Base-by-base conservation (phyloP, 1,140 invertebrate species). In the Drosophila kohkoa region DNA sequence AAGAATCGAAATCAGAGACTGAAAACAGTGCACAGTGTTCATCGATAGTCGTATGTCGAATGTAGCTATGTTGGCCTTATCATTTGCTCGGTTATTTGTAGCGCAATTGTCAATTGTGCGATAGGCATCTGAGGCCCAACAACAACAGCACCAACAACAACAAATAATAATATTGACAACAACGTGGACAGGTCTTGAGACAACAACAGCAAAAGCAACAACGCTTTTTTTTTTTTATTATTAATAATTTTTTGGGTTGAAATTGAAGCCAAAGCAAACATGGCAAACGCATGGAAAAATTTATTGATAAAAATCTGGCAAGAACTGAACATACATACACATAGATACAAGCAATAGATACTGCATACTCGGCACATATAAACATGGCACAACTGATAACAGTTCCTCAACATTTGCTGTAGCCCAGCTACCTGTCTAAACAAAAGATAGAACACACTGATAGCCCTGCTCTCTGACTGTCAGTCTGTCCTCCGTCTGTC, bases 21-120 rank as follows among this genome's bases (percentile, higher is more conserved):
- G 16, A 65, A 60, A 60, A 72, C 49, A 54, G 60, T 65, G 45
- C 59, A 11, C 30, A 32, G 66, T 78, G 77, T 71, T 72, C 63
- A 79, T 73, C 64, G 87, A 75, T 20, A 16, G 51, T 32, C 16
- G 43, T 32, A 48, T 32, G 16, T 48, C 30, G 64, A 68, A 43
- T 13, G 41, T 60, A 74, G 51, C 82, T 77, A 80, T 83, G 77
- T 87, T 82, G 77, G 77, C 77, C 83, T 87, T 87, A 88, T 80
- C 83, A 59, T 52, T 52, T 54, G 54, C 30, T 30, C 38, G 59
- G 59, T 58, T 75, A 64, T 87, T 79, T 82, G 83, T 82, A 87
- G 79, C 83, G 79, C 83, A 82, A 87, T 87, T 88, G 83, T 88
- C 83, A 88, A 88, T 87, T 69, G 83, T 54, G 64, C 63, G 83